Base-by-base conservation (phyloP, 2,888 invertebrate genomes). In the Stegophylla sp. region DNA sequence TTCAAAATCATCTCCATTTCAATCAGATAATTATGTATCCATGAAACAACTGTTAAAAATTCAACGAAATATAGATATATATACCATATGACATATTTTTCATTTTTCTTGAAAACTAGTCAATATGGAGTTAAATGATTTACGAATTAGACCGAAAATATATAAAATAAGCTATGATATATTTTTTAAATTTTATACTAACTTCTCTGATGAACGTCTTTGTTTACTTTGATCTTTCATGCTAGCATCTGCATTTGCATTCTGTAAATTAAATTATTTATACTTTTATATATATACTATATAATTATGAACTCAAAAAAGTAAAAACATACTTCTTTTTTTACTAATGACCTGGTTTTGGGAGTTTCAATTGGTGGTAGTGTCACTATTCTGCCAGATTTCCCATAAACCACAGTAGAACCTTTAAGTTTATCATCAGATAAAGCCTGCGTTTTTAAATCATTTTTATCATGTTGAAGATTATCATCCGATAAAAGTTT, bases 291-390 rank as follows among this genome's bases (percentile, higher is more conserved):
- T 34, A 28, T 7, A 3, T 7, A 41, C 20, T 20, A 17, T 2
- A 61, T n/a, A 20, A 17, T 53, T 9, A 13, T 53, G 0, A n/a
- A n/a, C n/a, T n/a, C n/a, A n/a, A n/a, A 59, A 56, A 34, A 34
- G 34, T 34, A 34, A 34, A 71, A 48, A 13, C 51, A 48, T 79
- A 79, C 79, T 79, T 79, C 79, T 79, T 79, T 79, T 79, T 79
- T 79, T 17, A 79, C 79, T 71, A 79, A 79, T 10, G 84, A 84
- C 61, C 94, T 88, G 0, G 94, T 94, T 1, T 94, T 92, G 12
- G 94, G 94, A 28, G 94, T 92, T 86, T 94, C 94, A 77, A 94
- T 93, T 0, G 94, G 94, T 17, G 94, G 94, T 83, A 94, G 61
- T 15, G 79, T 79, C 5, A 79, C 9, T 51, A 63, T 4, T 71